Percentiles rank a stretch among this genome's conserved stretches.
These are phyloP conservation scores for Hydrophis major DNA, from an alignment of 2,797 vertebrate species.

Conservation along the genomic window DNA sequence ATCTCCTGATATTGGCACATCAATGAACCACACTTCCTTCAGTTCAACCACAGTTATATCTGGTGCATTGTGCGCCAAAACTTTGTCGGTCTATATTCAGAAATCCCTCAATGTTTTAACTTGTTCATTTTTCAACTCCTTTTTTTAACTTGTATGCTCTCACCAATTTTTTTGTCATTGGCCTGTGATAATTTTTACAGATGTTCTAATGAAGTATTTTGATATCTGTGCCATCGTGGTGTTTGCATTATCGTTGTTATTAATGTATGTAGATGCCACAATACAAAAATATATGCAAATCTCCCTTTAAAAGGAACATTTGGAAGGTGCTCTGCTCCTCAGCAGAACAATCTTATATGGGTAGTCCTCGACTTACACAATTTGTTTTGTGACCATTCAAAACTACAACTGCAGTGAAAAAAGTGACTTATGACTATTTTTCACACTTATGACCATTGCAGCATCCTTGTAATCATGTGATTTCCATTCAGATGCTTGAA, in stretches of 20 bases:
- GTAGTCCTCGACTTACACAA: background rate
- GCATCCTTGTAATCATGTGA: background rate
- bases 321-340: background rate
- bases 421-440: background rate
- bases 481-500: background rate
- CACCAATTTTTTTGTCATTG: background rate
- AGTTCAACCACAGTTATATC: background rate
- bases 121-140: background rate
- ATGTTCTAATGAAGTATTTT: background rate
- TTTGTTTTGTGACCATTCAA: background rate
- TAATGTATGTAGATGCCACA: background rate
- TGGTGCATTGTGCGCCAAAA: background rate
- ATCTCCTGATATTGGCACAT: background rate
- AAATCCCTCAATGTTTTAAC: background rate
- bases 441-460: background rate
- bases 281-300: background rate
- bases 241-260: background rate
- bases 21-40: background rate
- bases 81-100: background rate
- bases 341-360: background rate
- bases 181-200: background rate
- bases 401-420: background rate
- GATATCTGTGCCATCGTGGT: background rate
- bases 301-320: background rate
- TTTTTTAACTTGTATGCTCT: background rate